phyloP scores from a whole-genome alignment of 2,113 vertebrate species.

The Nanorana parkeri region DNA sequence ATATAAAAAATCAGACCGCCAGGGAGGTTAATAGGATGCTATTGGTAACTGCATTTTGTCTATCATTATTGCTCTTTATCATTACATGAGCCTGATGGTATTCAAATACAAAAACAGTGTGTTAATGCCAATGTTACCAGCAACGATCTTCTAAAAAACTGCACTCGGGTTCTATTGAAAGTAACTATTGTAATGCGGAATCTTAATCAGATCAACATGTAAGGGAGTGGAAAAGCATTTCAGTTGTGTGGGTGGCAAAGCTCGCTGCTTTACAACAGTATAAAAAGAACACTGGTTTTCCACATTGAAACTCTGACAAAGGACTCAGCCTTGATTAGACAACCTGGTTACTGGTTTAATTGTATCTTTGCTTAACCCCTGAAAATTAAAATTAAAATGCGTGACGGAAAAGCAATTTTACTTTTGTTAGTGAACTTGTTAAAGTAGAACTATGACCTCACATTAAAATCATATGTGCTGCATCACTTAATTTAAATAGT shows the following conservation, averaged over 20 bases:
- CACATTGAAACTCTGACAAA: background rate
- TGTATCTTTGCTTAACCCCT: no score
- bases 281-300: background rate
- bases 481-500: no score
- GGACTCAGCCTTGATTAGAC: background rate
- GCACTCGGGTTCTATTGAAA: background rate
- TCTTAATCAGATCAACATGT: background rate
- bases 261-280: background rate
- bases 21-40: no score
- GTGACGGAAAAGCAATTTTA: no score
- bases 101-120: background rate
- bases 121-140: background rate
- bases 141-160: background rate
- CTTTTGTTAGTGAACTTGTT: no score
- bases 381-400: no score
- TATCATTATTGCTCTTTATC: no score
- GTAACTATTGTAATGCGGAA: background rate
- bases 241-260: background rate
- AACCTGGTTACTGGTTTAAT: background rate
- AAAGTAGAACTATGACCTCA: no score
- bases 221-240: background rate
- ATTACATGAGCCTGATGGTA: no score
- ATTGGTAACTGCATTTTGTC: no score
- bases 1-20: no score
- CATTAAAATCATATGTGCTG: no score